These are phyloP conservation scores for Oxyteleia sp. DNA, from an alignment of 2,888 invertebrate species.

Conservation along the genomic window DNA sequence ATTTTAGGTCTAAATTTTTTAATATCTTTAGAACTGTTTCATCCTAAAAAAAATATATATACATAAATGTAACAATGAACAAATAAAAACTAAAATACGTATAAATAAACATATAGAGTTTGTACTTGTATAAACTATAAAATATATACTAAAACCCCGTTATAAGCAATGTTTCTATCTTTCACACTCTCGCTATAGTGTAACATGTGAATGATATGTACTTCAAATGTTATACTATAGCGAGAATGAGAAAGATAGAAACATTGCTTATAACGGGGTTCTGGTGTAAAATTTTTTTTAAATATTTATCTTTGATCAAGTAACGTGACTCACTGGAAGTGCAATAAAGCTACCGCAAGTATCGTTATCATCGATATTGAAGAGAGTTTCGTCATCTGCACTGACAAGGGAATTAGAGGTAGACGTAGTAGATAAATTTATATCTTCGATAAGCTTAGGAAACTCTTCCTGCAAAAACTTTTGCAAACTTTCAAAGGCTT, in stretches of 20 bases:
- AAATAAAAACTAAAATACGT: no score
- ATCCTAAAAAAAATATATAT: slow-evolving; percentile 89
- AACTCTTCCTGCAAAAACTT: slow-evolving; percentile 86
- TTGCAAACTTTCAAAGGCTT: slow-evolving; percentile 85
- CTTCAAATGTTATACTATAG: no score
- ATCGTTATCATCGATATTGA: slow-evolving; percentile 72
- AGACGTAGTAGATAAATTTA: slow-evolving; percentile 80
- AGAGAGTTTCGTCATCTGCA: slow-evolving; percentile 56
- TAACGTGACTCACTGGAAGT: slow-evolving; percentile 82
- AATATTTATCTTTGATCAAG: neutral
- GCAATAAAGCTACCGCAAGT: slow-evolving; percentile 83
- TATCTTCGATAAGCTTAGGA: slow-evolving; percentile 84
- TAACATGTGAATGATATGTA: no score
- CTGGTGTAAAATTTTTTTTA: no score
- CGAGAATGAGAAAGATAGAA: no score
- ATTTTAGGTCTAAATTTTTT: slow-evolving; percentile 93
- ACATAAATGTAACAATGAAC: no score
- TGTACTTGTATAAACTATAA: no score
- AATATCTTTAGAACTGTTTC: slow-evolving; percentile 94
- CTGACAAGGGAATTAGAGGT: slow-evolving; percentile 59
- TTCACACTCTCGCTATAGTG: no score
- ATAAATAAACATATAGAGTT: no score
- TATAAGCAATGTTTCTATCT: no score
- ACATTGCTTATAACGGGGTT: no score
- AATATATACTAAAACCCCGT: no score